A percentile compares a stretch with the other conserved stretches of the same genome.
Conservation (phyloP, 2,888 invertebrate genomes). For the Melolontha melolontha region DNA sequence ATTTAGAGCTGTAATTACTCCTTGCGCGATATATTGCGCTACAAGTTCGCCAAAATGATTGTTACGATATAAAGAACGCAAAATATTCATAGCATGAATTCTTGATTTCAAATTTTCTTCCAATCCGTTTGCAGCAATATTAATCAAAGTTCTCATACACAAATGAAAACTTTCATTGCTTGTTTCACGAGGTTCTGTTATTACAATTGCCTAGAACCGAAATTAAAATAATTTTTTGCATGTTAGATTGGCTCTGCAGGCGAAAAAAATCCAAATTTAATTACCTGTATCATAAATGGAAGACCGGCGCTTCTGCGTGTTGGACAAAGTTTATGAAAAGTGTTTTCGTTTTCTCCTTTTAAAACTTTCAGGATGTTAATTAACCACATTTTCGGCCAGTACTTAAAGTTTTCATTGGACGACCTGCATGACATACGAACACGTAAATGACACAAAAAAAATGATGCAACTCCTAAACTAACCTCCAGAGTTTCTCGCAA, state of each 20-base stretch:
- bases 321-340: constrained; percentile 74
- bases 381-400: constrained; percentile 76
- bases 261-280: too few species aligned
- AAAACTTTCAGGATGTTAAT: constrained; percentile 71
- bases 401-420: constrained; percentile 65
- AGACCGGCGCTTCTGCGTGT: constrained; percentile 94
- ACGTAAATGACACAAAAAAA: background rate
- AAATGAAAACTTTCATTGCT: constrained; percentile 69
- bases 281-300: constrained; percentile 89
- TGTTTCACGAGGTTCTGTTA: constrained; percentile 77
- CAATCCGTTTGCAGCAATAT: constrained; percentile 61
- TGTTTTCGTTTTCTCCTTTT: constrained; percentile 64
- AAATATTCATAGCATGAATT: constrained; percentile 87
- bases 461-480: background rate
- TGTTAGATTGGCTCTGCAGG: background rate
- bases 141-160: constrained; percentile 71
- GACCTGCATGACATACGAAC: constrained; percentile 12
- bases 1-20: constrained; percentile 77
- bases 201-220: constrained; percentile 76
- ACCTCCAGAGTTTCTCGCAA: constrained; percentile 77
- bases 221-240: background rate
- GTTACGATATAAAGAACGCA: constrained; percentile 84
- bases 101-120: constrained; percentile 66
- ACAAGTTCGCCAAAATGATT: constrained; percentile 80
- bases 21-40: constrained; percentile 75